These are phyloP conservation scores for Ostrea edulis DNA, from an alignment of 1,140 invertebrate genomes.

Conservation along the genomic window DNA sequence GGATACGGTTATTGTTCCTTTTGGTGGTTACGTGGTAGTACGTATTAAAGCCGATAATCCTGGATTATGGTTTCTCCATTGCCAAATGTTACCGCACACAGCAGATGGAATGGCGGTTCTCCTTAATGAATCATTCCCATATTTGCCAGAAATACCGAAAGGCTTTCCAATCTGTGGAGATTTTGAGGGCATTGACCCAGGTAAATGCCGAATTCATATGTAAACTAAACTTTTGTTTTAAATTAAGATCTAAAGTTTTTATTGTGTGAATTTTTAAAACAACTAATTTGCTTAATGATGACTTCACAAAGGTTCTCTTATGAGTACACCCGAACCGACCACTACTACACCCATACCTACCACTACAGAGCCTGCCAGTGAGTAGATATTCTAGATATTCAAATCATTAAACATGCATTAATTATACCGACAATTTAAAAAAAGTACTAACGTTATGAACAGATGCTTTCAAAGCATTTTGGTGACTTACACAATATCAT, in stretches of 20 bases:
- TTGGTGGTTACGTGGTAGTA: constrained; percentile 84
- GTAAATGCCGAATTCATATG: neutral
- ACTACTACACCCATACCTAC: neutral
- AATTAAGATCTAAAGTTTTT: neutral
- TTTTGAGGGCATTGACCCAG: constrained; percentile 28
- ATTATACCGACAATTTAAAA: no score
- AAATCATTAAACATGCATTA: no score
- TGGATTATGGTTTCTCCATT: constrained; percentile 67
- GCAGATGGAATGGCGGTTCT: constrained; percentile 50
- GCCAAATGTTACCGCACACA: constrained; percentile 62
- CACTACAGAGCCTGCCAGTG: neutral
- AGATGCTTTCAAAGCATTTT: no score
- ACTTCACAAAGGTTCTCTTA: neutral
- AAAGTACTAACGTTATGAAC: no score
- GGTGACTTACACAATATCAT: no score
- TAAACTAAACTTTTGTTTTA: neutral
- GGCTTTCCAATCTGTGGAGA: constrained; percentile 47
- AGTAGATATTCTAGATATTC: neutral
- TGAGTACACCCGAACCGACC: neutral
- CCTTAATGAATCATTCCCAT: constrained; percentile 49
- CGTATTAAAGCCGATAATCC: constrained; percentile 88
- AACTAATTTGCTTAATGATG: neutral
- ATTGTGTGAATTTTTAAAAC: neutral
- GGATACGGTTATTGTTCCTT: constrained; percentile 86
- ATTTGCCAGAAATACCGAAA: neutral